Evolutionary conservation across 2,797 vertebrate genomes (phyloP).

Genomic region (Bryconaethiops microstoma): DNA sequence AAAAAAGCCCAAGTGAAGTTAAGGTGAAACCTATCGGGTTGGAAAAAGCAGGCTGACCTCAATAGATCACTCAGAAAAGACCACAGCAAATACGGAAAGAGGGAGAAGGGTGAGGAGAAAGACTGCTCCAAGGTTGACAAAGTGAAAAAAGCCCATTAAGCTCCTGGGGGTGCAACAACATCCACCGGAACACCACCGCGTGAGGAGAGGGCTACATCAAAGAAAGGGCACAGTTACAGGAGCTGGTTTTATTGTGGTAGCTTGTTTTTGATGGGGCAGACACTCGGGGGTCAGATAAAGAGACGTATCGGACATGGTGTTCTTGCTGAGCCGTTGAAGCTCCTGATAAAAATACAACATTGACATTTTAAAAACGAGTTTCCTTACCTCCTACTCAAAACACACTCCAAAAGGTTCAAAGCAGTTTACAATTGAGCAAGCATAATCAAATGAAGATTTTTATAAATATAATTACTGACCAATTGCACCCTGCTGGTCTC

Average conservation of each 20-base stretch:
- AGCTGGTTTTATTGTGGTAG: slow-evolving; percentile 38
- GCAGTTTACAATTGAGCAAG: not conserved
- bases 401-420: not conserved
- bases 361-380: not conserved
- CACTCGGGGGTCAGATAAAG: slow-evolving; percentile 61
- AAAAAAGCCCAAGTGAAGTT: not conserved
- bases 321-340: slow-evolving; percentile 51
- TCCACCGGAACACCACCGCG: slow-evolving; percentile 4
- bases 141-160: slow-evolving; percentile 36
- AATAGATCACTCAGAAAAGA: not conserved
- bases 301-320: slow-evolving; percentile 52
- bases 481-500: slow-evolving; percentile 23
- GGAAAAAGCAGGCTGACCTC: not conserved
- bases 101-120: not conserved
- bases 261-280: slow-evolving; percentile 35
- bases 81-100: not conserved
- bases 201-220: slow-evolving; percentile 2
- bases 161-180: slow-evolving; percentile 10
- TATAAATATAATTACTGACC: slow-evolving; percentile 45
- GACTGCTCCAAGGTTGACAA: slow-evolving; percentile 3
- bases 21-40: not conserved
- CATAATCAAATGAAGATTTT: not conserved
- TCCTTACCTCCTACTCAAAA: not conserved
- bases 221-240: slow-evolving; percentile 35
- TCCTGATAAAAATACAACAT: slow-evolving; percentile 53